phyloP scores from a whole-genome alignment of 2,797 vertebrate species.

The Anolis apletophallus region DNA sequence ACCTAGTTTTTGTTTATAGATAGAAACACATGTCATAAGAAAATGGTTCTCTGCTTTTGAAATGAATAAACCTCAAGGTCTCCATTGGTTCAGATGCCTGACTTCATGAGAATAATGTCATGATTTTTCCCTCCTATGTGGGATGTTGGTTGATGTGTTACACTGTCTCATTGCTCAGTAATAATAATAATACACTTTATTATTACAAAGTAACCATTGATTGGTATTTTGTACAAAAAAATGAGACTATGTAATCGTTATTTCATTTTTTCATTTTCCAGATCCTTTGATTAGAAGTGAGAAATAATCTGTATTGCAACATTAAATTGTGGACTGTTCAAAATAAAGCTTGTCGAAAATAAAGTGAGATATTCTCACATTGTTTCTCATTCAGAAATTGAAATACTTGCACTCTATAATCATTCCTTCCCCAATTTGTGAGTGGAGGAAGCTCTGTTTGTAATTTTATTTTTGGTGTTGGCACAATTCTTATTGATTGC shows the following conservation, averaged over 20 bases:
- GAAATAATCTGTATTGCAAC: background rate
- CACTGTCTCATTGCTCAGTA: background rate
- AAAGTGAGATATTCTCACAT: background rate
- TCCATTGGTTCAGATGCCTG: background rate
- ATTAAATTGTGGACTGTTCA: background rate
- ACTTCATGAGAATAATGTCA: background rate
- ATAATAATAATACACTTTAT: too few species aligned
- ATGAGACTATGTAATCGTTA: background rate
- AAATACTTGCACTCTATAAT: too few species aligned
- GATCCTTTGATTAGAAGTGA: too few species aligned
- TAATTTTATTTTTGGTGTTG: too few species aligned
- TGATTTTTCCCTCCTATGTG: background rate
- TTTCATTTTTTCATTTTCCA: too few species aligned
- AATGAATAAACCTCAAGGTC: background rate
- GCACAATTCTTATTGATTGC: too few species aligned
- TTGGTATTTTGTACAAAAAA: background rate
- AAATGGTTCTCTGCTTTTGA: too few species aligned
- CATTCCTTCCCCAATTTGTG: too few species aligned
- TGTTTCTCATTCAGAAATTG: too few species aligned
- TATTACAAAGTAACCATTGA: background rate
- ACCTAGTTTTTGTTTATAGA: constrained; percentile 12
- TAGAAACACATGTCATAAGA: too few species aligned
- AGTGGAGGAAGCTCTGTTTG: too few species aligned
- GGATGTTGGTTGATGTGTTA: background rate
- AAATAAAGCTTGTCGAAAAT: background rate